Conservation (phyloP, 2,888 invertebrate species). For the Hypercompe scribonia region DNA sequence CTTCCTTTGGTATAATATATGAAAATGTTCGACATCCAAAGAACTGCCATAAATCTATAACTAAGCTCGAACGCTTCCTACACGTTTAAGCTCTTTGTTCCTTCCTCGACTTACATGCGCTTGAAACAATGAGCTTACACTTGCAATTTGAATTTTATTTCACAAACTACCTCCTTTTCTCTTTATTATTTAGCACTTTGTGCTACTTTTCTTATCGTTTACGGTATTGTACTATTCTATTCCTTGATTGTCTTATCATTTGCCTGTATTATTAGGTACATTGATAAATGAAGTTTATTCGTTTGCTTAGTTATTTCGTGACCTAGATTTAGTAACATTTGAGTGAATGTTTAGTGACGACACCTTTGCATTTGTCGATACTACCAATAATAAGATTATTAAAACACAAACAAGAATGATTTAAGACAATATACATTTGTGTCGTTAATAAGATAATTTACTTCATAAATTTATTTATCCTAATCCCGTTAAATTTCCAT, state of each 20-base stretch:
- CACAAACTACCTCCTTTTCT: conserved; percentile 60
- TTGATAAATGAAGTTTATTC: too few species aligned
- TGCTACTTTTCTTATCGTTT: conserved; percentile 44
- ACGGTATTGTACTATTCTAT: conserved; percentile 20
- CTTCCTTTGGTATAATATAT: conserved; percentile 40
- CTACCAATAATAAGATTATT: neutral
- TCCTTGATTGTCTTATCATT: neutral
- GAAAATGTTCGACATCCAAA: conserved; percentile 42
- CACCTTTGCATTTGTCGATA: neutral
- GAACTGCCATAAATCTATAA: conserved; percentile 65
- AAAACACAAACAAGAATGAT: neutral
- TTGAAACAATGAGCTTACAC: conserved; percentile 69
- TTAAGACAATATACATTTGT: neutral
- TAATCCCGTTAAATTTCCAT: conserved; percentile 48
- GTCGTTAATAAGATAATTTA: conserved; percentile 25
- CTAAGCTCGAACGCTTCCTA: conserved; percentile 62
- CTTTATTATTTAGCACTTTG: conserved; percentile 66
- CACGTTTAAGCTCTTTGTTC: conserved; percentile 71
- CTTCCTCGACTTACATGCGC: conserved; percentile 58
- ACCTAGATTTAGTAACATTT: too few species aligned
- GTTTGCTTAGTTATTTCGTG: too few species aligned
- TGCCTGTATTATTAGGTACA: neutral
- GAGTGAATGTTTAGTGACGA: too few species aligned
- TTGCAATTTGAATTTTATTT: conserved; percentile 72
- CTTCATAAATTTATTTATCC: conserved; percentile 14